Evolutionary conservation across 2,113 vertebrate genomes (phyloP), one percentile per base, ranked within the genome.

Genomic region (Salvelinus sp.): DNA sequence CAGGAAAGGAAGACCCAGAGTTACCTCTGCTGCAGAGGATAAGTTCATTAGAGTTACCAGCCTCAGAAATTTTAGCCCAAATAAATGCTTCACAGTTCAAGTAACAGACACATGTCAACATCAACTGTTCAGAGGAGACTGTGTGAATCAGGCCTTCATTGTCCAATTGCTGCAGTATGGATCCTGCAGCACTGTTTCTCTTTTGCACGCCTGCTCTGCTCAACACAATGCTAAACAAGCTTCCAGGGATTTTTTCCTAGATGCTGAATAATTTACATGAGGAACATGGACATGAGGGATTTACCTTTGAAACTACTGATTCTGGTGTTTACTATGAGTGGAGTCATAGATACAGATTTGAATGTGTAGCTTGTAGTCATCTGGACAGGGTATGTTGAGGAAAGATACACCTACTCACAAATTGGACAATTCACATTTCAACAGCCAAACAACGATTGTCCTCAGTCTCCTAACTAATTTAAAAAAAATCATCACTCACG

Each of bases 181-280:
- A 54, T 84, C 74, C 76, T 73, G 78, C 75, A 74, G 81, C 84
- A 74, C 25, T 74, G 60, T 58, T 28, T 78, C 77, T 62, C 0
- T 79, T 16, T 86, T 74, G 69, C 81, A 83, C 71, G 67, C 76
- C 66, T 70, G 33, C 47, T 80, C 82, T 44, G 38, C 85, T 44
- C 9, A 10, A 10, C 38, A 44, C 83, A 77, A 54, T 2, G 70
- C 84, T 85, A 88, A 85, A 86, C 82, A 83, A 82, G 66, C 62
- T 66, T 67, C 16, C 87, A 72, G 57, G 76, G 79, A 84, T 14
- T 33, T 50, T 33, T 50, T 81, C 76, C 75, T 77, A 71, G 80
- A 81, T 25, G 65, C 74, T 28, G 67, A 23, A 65, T 63, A 74
- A 75, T 78, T 79, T 69, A 65, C 33, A 84, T 69, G 63, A 68